phyloP scores from a whole-genome alignment of 2,113 vertebrate genomes.

The Ictidomys tridecemlineatus region DNA sequence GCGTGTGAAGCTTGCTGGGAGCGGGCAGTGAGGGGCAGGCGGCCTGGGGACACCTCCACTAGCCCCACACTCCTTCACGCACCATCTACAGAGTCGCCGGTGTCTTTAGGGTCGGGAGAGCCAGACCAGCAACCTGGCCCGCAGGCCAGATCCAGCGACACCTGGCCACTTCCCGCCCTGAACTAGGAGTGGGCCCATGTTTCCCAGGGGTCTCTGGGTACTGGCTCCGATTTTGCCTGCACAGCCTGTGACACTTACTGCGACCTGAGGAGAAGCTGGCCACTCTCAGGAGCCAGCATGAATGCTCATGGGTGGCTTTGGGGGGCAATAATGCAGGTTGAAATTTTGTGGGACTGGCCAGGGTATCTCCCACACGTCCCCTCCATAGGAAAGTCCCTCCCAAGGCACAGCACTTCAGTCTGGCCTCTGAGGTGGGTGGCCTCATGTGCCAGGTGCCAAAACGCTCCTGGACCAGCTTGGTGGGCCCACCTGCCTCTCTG shows the following conservation, averaged over 20 bases:
- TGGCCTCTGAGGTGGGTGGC: not conserved
- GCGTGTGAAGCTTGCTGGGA: constrained; percentile 91
- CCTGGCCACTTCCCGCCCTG: not conserved
- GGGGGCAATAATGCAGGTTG: not conserved
- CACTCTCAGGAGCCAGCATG: accelerated
- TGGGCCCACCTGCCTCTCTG: not conserved
- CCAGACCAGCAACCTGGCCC: not conserved
- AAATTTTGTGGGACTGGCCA: accelerated
- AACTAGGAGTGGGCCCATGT: accelerated
- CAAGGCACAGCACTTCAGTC: accelerated
- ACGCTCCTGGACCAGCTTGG: not conserved
- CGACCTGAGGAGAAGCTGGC: no score
- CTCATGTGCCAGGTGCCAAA: not conserved
- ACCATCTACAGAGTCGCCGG: no score
- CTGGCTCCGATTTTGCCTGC: not conserved
- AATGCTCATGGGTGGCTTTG: accelerated
- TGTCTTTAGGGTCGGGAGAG: accelerated
- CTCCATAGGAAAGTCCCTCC: not conserved
- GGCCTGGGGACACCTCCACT: not conserved
- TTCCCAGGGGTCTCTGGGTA: not conserved
- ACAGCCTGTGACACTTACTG: not conserved
- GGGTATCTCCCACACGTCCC: not conserved
- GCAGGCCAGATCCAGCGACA: not conserved
- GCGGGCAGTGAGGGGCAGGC: not conserved
- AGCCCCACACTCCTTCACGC: not conserved